Conservation (phyloP, 2,888 invertebrate genomes). For the Tinea trinotella region DNA sequence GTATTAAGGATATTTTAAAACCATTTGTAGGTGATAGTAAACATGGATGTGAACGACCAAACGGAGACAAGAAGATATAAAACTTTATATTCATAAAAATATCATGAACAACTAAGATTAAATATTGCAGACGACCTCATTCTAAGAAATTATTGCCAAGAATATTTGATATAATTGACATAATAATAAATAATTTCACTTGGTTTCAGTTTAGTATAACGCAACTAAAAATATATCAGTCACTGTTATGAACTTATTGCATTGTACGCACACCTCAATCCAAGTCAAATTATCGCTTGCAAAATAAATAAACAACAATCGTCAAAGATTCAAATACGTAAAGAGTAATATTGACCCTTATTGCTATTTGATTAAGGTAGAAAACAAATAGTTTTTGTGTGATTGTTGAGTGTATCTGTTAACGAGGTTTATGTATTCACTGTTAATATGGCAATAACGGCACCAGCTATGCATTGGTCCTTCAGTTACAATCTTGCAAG, state of each 20-base stretch:
- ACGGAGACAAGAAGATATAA: no score
- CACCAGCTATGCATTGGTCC: conserved; percentile 12
- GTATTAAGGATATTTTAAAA: no score
- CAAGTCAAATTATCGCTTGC: conserved; percentile 17
- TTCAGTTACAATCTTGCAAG: conserved; percentile 7
- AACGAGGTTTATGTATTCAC: conserved; percentile 2
- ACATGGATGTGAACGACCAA: no score
- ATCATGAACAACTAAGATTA: background rate
- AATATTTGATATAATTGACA: background rate
- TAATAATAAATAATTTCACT: background rate
- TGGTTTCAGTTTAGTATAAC: background rate
- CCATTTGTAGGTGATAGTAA: no score
- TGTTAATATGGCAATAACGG: background rate
- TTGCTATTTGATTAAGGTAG: background rate
- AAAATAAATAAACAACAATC: conserved; percentile 8
- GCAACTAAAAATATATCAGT: background rate
- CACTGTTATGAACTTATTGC: conserved; percentile 8
- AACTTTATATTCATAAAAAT: no score
- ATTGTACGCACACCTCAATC: conserved; percentile 9
- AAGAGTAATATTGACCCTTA: background rate
- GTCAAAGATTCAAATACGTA: background rate
- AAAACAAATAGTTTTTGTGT: background rate
- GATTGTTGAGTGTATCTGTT: background rate
- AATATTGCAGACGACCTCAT: background rate
- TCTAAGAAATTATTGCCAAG: background rate